A percentile compares a stretch with the other conserved stretches of the same genome.
phyloP scores from a whole-genome alignment of 2,113 vertebrate species.

The Cebidichthys violaceus region DNA sequence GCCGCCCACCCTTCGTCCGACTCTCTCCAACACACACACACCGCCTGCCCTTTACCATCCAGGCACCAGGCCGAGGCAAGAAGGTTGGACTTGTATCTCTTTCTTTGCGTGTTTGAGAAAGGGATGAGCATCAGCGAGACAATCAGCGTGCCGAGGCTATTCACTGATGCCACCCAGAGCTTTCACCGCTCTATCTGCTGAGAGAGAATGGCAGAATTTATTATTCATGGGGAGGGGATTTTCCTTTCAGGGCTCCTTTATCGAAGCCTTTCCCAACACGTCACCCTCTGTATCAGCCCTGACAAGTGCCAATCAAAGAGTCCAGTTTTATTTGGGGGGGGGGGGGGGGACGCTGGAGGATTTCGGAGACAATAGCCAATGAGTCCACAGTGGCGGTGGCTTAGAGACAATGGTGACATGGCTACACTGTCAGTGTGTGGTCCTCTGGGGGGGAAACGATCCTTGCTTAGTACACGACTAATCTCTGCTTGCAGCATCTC shows the following conservation, averaged over 20 bases:
- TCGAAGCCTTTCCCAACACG: conserved; percentile 83
- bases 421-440: conserved; percentile 96
- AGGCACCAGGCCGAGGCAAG: conserved; percentile 86
- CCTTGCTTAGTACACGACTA: conserved; percentile 88
- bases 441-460: conserved; percentile 83
- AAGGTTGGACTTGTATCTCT: conserved; percentile 85
- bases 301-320: conserved; percentile 98
- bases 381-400: conserved; percentile 71
- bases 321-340: conserved; percentile 71
- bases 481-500: conserved; percentile 91
- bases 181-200: conserved; percentile 82
- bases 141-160: conserved; percentile 86
- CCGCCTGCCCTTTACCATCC: conserved; percentile 53
- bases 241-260: conserved; percentile 87
- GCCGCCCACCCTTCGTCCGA: conserved; percentile 42
- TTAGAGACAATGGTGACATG: conserved; percentile 88
- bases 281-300: conserved; percentile 91
- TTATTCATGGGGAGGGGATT: conserved; percentile 89
- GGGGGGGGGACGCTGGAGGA: conserved; percentile 70
- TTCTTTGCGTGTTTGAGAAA: conserved; percentile 88
- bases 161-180: conserved; percentile 90
- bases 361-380: conserved; percentile 80
- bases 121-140: conserved; percentile 86
- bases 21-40: conserved; percentile 39
- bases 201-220: conserved; percentile 76